Evolutionary conservation across 2,888 invertebrate species (phyloP).

Genomic region (Hirtodrosophila confusa): DNA sequence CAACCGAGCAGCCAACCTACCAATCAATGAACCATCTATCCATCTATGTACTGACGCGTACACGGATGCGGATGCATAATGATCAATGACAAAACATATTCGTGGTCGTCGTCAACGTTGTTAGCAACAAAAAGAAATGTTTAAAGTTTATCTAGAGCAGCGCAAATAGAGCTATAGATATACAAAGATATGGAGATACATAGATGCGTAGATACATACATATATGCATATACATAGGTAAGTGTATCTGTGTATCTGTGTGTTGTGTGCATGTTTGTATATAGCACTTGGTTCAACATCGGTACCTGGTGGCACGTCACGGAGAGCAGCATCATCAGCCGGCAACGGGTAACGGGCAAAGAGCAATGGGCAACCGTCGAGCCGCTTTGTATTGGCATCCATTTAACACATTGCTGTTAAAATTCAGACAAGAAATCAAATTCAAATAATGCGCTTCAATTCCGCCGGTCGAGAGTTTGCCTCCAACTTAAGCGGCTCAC

Average conservation of each 20-base stretch:
- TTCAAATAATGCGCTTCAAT: slow-evolving; percentile 76
- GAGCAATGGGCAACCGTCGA: slow-evolving; percentile 31
- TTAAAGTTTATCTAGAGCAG: slow-evolving; percentile 60
- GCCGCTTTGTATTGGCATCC: slow-evolving; percentile 71
- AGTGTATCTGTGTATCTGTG: slow-evolving; percentile 12
- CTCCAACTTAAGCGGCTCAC: slow-evolving; percentile 9
- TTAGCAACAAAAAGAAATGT: slow-evolving; percentile 25
- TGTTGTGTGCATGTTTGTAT: slow-evolving; percentile 37
- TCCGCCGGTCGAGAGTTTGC: slow-evolving; percentile 32
- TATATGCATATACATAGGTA: not conserved
- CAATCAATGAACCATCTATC: slow-evolving; percentile 10
- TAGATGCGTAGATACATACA: slow-evolving; percentile 9
- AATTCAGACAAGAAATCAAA: slow-evolving; percentile 77
- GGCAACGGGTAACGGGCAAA: not conserved
- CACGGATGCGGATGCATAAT: slow-evolving; percentile 65
- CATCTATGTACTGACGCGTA: slow-evolving; percentile 23
- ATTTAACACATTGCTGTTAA: slow-evolving; percentile 81
- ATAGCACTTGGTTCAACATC: slow-evolving; percentile 58
- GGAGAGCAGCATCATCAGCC: slow-evolving; percentile 25
- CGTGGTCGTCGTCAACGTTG: slow-evolving; percentile 13
- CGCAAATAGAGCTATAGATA: slow-evolving; percentile 34
- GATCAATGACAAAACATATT: slow-evolving; percentile 39
- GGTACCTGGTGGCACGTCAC: slow-evolving; percentile 64
- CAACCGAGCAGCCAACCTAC: slow-evolving; percentile 1
- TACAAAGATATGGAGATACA: slow-evolving; percentile 40